Evolutionary conservation across 1,140 invertebrate species (phyloP), one percentile per base, ranked within the genome.

Genomic region (Rhynchophorus ferrugineus): DNA sequence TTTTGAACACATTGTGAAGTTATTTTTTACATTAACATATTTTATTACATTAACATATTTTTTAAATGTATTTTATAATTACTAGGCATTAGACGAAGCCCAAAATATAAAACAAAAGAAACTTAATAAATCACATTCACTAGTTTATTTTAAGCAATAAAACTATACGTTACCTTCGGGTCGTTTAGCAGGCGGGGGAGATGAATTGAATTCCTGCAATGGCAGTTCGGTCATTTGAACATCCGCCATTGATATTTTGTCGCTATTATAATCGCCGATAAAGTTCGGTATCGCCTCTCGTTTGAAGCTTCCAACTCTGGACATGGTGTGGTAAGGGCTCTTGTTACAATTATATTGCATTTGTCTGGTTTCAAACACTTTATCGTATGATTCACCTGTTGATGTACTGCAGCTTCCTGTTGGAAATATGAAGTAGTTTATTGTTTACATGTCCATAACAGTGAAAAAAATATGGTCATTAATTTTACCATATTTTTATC

Each of bases 191-290:
- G 59, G 78, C 64, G 61, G 79, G 59, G 78, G 77, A 1, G 78
- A 80, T 3, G 73, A 76, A 56, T 78, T 77, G 57, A 83, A 82
- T 60, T 84, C 82, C 49, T 84, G 78, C 21, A 82, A 62, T 22
- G 79, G 78, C 29, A 83, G 57, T 55, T 82, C 81, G 19, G 86
- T 77, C 59, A 83, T 77, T 55, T 84, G 78, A 55, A 81, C 79
- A 17, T 82, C 80, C 6, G 77, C 76, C 59, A 79, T 70, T 37
- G 75, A 70, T 56, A 75, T 73, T 36, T 79, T 78, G 49, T 82
- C 81, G 64, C 78, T 78, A 63, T 77, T 81, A 60, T 80, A 82
- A 62, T 81, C 79, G 1, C 76, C 78, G 49, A 79, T 63, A 72
- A 73, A 67, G 71, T 75, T 70, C 68, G 67, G 51, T 71, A 68